A percentile compares a stretch with the other conserved stretches of the same genome.
These are phyloP conservation scores for Drosophila repleta DNA, from an alignment of 1,140 invertebrate genomes.

Conservation along the genomic window DNA sequence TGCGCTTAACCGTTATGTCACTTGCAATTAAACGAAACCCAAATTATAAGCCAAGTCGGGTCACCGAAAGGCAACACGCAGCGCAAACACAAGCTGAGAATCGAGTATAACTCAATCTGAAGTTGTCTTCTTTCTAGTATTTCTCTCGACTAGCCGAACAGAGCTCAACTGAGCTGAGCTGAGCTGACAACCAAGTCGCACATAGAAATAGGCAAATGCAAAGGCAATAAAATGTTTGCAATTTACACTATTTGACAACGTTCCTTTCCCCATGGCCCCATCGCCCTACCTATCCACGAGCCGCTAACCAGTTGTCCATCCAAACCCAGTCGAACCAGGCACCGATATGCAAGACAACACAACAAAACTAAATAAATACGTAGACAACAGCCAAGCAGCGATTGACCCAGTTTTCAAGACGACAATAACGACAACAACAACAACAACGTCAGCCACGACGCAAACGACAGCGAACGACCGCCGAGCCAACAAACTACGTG, in stretches of 20 bases:
- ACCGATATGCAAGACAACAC: slow-evolving; percentile 63
- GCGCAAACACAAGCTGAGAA: slow-evolving; percentile 56
- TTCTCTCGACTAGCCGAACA: neutral
- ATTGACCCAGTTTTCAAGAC: slow-evolving; percentile 83
- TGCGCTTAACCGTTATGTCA: slow-evolving; percentile 77
- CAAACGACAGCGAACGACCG: slow-evolving; percentile 32
- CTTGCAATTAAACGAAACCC: slow-evolving; percentile 46
- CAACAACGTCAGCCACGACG: slow-evolving; percentile 33
- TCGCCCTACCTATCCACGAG: neutral
- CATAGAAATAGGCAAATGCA: slow-evolving; percentile 67
- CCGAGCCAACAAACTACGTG: slow-evolving; percentile 65
- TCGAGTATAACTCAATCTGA: neutral
- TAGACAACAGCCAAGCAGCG: slow-evolving; percentile 66
- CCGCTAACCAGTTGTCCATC: slow-evolving; percentile 54
- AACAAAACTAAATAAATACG: slow-evolving; percentile 52
- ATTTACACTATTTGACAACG: slow-evolving; percentile 68
- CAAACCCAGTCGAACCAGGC: slow-evolving; percentile 72
- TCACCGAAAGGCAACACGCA: slow-evolving; percentile 52
- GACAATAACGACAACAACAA: slow-evolving; percentile 62
- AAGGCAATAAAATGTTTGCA: slow-evolving; percentile 68
- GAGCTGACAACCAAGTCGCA: slow-evolving; percentile 25
- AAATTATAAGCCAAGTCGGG: slow-evolving; percentile 39
- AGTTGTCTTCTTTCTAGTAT: neutral
- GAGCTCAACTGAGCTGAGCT: neutral
- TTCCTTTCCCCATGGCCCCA: slow-evolving; percentile 3